Percentiles rank a stretch among this genome's conserved stretches.
Conservation (phyloP, 2,797 vertebrate species). For the Philypnodon macrostomus region DNA sequence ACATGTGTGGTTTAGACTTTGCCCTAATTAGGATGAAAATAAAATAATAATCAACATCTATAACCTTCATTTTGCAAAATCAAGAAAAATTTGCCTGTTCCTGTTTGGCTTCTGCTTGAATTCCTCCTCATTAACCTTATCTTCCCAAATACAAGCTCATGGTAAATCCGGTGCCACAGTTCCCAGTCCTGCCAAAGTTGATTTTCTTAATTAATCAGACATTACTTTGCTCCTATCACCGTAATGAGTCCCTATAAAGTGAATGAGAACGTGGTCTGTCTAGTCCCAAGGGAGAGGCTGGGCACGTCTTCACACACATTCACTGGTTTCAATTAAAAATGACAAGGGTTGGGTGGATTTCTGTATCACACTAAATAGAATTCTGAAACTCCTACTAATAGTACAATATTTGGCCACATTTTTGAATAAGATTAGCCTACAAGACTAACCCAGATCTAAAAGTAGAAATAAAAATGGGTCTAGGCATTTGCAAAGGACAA, state of each 20-base stretch:
- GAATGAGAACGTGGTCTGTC: slow-evolving; percentile 43
- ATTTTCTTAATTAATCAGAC: slow-evolving; percentile 72
- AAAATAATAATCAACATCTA: slow-evolving; percentile 24
- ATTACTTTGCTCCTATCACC: slow-evolving; percentile 42
- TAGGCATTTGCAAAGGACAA: too few species aligned
- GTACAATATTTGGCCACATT: too few species aligned
- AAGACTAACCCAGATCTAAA: too few species aligned
- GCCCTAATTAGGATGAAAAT: slow-evolving; percentile 20
- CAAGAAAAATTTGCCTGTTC: slow-evolving; percentile 45
- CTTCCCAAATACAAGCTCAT: slow-evolving; percentile 61
- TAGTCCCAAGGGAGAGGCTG: slow-evolving; percentile 26
- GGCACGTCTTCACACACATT: slow-evolving; percentile 50
- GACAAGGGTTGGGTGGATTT: slow-evolving; percentile 19
- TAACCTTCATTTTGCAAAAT: slow-evolving; percentile 43
- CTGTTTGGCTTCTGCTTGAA: slow-evolving; percentile 24
- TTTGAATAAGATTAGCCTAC: too few species aligned
- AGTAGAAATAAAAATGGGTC: too few species aligned
- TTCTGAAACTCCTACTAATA: too few species aligned
- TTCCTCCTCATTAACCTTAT: slow-evolving; percentile 72
- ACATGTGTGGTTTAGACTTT: background rate
- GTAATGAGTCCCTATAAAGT: slow-evolving; percentile 53
- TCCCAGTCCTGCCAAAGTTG: slow-evolving; percentile 58
- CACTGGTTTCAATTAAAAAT: slow-evolving; percentile 40
- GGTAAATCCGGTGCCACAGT: slow-evolving; percentile 61
- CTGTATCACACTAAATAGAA: too few species aligned